These are phyloP conservation scores for Hyppa rectilinea DNA, from an alignment of 2,888 invertebrate species.

Conservation along the genomic window DNA sequence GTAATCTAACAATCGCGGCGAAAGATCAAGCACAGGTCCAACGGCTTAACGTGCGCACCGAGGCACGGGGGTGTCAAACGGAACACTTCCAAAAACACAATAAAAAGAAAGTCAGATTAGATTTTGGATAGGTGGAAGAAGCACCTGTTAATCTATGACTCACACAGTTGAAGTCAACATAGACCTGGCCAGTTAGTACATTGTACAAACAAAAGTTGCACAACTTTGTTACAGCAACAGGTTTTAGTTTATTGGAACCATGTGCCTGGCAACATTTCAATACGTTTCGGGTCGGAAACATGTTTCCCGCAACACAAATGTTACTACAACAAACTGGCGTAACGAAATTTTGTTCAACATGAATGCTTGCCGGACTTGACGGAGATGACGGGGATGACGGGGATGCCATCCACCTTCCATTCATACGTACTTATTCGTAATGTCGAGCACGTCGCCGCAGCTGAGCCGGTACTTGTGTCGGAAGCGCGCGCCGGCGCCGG, in stretches of 20 bases:
- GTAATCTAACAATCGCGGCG: too few relatives aligned
- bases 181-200: too few relatives aligned
- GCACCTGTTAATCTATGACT: neutral
- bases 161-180: neutral
- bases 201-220: neutral
- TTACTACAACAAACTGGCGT: neutral
- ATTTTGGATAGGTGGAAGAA: neutral
- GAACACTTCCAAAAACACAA: neutral
- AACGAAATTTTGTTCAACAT: neutral
- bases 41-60: neutral
- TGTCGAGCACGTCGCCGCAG: constrained; percentile 93
- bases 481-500: constrained; percentile 90
- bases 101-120: neutral
- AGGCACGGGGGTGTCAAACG: too few relatives aligned
- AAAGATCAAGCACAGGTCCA: too few relatives aligned
- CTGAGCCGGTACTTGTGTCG: constrained; percentile 92
- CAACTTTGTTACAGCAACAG: neutral
- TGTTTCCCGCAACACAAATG: neutral
- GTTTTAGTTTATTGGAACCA: too few relatives aligned
- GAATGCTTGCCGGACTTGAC: neutral
- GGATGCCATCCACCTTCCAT: neutral
- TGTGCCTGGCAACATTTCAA: neutral
- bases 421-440: constrained; percentile 93
- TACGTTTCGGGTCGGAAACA: too few relatives aligned
- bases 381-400: too few relatives aligned